Percentiles rank a stretch among this genome's conserved stretches.
Conservation (phyloP, 2,888 invertebrate genomes). For the Cephus spinipes region DNA sequence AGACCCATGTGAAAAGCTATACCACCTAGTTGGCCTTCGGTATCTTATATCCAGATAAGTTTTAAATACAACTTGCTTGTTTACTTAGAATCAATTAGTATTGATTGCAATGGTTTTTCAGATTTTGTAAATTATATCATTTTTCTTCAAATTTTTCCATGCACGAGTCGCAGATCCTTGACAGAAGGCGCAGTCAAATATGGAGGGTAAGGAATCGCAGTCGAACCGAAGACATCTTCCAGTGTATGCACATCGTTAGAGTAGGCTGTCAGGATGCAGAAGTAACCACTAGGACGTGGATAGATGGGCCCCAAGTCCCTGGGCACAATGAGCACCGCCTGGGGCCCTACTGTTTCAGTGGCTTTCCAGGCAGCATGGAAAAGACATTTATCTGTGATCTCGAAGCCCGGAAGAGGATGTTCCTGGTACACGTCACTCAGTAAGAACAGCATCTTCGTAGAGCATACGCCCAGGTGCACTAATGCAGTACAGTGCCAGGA, state of each 20-base stretch:
- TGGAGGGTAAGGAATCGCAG: not conserved
- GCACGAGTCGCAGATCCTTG: not conserved
- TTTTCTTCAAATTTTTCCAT: not conserved
- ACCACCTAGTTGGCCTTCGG: not conserved
- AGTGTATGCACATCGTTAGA: slow-evolving; percentile 42
- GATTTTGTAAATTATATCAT: not conserved
- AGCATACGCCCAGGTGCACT: not conserved
- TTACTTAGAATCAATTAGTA: not conserved
- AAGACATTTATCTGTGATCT: not conserved
- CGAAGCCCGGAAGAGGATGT: not conserved
- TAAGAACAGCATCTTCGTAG: not conserved
- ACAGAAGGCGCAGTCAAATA: slow-evolving; percentile 16
- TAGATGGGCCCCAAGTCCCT: slow-evolving; percentile 41
- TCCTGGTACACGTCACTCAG: not conserved
- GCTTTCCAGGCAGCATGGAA: not conserved
- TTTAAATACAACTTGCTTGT: not conserved
- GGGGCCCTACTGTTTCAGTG: not conserved
- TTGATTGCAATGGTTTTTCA: not conserved
- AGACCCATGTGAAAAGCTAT: not conserved
- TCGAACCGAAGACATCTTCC: not conserved
- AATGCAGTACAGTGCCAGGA: not conserved
- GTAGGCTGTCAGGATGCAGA: slow-evolving; percentile 42
- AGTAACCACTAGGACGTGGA: slow-evolving; percentile 48
- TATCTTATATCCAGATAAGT: not conserved
- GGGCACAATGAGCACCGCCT: not conserved